Conservation (phyloP, 1,140 invertebrate genomes). For the Philopotamus ludificatus region DNA sequence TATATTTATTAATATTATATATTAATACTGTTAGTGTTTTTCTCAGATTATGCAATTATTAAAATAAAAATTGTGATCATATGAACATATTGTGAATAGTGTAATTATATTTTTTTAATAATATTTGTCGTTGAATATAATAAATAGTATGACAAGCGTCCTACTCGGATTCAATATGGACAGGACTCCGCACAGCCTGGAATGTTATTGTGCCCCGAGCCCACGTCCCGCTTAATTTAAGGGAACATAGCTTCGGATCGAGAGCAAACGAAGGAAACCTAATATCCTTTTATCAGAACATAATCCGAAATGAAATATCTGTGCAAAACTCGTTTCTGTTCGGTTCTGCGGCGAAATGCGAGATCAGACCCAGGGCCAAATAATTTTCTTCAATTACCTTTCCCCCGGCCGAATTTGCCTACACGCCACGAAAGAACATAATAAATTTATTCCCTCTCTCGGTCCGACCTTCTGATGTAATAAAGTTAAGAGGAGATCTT, state of each 20-base stretch:
- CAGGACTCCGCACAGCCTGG: no score
- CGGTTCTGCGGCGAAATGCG: slow-evolving; percentile 8
- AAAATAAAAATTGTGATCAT: no score
- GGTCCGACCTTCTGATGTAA: slow-evolving; percentile 16
- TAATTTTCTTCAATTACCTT: slow-evolving; percentile 33
- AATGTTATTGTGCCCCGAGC: not conserved
- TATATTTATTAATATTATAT: no score
- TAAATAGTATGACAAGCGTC: no score
- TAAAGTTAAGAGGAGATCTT: slow-evolving; percentile 23
- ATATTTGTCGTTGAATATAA: no score
- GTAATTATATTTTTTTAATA: no score
- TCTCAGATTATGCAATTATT: no score
- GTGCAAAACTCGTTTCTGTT: slow-evolving; percentile 27
- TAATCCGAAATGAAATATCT: slow-evolving; percentile 34
- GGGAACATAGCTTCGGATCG: not conserved
- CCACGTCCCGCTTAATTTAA: slow-evolving; percentile 20
- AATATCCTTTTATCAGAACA: slow-evolving; percentile 27
- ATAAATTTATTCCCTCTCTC: slow-evolving; percentile 30
- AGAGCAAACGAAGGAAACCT: slow-evolving; percentile 6
- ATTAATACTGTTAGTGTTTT: no score
- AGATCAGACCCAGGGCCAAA: slow-evolving; percentile 18
- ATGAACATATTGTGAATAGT: no score
- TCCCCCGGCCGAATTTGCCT: slow-evolving; percentile 27
- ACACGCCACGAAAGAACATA: slow-evolving; percentile 29
- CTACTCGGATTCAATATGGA: no score